Base-by-base conservation (phyloP, 2,797 vertebrate species). In the Myotis myotis region DNA sequence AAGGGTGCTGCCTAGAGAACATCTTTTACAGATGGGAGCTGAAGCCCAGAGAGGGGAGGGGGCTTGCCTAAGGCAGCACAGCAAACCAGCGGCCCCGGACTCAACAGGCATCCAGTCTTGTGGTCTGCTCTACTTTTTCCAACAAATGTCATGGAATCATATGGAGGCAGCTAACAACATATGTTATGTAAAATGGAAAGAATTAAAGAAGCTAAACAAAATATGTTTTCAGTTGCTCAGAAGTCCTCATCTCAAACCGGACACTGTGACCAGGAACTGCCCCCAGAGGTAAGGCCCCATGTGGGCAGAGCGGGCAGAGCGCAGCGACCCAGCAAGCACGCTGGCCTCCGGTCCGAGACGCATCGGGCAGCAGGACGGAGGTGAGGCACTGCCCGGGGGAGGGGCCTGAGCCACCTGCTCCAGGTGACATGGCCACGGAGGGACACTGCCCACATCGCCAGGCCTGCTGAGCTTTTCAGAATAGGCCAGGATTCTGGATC, bases 311-410 rank as follows among this genome's bases (percentile, higher is more conserved):
- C 68, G 0, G 28, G 15, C 8, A 30, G 20, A 82, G 76, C 22
- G 28, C 19, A 33, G 60, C 5, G 0, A 28, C 60, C 28, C 13
- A 28, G 60, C 60, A 28, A 44, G 3, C 0, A 5, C 19, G 36
- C 75, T 28, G 62, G n/a, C 33, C 30, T 41, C 15, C 33, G 7
- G 64, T 30, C 38, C 0, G 13, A 33, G 20, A 53, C 60, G 19
- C n/a, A 1, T 0, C 2, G 1, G 23, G 20, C 3, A 8, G n/a
- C 16, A 20, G 33, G 38, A 20, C 4, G 5, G 8, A 0, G 0
- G 2, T 17, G 33, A 82, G 12, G 47, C 47, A 47, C 47, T 47
- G 47, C 12, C 47, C 47, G 12, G 28, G 57, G 60, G 60, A 13
- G 74, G 15, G 33, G 9, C 62, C 79, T 28, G 3, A 33, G 47